These are phyloP conservation scores for Invenusta paracnida DNA, from an alignment of 2,888 invertebrate genomes.

Conservation along the genomic window DNA sequence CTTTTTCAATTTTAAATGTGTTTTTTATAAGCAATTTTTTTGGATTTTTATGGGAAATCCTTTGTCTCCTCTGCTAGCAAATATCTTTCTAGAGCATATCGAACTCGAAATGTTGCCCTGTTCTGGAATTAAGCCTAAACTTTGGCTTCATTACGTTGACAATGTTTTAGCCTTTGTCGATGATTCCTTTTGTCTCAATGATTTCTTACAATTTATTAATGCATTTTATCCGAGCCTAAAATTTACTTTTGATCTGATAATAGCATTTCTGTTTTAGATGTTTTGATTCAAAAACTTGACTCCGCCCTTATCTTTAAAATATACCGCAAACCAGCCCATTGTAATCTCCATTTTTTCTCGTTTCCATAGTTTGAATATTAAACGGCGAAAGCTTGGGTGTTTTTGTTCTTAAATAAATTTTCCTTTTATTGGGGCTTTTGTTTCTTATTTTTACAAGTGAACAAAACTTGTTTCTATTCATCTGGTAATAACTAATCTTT, in stretches of 20 bases:
- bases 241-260: neutral
- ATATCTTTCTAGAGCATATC: neutral
- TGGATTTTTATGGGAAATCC: neutral
- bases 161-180: neutral
- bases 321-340: neutral
- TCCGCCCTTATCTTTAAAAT: neutral
- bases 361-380: neutral
- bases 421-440: no score
- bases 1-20: neutral
- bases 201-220: neutral
- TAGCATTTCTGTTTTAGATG: neutral
- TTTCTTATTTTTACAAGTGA: no score
- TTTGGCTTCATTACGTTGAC: neutral
- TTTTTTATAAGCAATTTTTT: neutral
- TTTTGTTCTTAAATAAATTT: no score
- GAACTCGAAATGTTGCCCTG: neutral
- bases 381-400: no score
- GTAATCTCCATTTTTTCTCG: neutral
- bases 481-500: no score
- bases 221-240: neutral
- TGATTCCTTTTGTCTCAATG: neutral
- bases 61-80: neutral
- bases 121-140: neutral
- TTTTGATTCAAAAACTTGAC: neutral
- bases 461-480: no score